Conservation (phyloP, 2,888 invertebrate genomes). For the Aphrophora alni region DNA sequence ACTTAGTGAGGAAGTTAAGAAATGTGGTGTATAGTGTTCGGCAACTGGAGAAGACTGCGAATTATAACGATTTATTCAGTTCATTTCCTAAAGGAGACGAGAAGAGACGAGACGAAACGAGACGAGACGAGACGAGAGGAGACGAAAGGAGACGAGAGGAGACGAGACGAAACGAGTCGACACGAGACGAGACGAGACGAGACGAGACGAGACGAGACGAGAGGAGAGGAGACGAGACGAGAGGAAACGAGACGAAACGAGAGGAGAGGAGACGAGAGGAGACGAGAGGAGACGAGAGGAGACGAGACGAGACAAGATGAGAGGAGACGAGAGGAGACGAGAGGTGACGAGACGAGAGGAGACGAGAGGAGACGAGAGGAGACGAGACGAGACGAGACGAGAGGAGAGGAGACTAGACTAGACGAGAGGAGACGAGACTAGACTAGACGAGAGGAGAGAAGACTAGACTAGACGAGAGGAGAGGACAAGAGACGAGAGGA, state of each 20-base stretch:
- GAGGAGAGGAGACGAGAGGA: no score
- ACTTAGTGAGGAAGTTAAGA: no score
- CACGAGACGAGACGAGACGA: background rate
- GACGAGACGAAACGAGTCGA: background rate
- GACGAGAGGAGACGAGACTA: no score
- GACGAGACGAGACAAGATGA: background rate
- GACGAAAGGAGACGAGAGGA: background rate
- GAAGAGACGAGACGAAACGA: background rate
- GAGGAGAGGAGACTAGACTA: background rate
- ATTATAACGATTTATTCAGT: no score
- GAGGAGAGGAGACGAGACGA: no score
- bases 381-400: background rate
- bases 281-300: background rate
- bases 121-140: constrained; percentile 6
- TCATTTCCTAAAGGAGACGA: background rate
- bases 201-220: background rate
- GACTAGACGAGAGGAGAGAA: no score
- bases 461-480: no score
- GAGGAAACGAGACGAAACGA: no score
- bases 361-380: background rate
- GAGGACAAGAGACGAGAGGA: no score
- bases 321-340: no score
- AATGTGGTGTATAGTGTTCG: no score
- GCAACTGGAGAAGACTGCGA: no score
- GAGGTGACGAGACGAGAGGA: background rate